Conservation (phyloP, 2,888 invertebrate species). For the Alviniconcha strummeri region DNA sequence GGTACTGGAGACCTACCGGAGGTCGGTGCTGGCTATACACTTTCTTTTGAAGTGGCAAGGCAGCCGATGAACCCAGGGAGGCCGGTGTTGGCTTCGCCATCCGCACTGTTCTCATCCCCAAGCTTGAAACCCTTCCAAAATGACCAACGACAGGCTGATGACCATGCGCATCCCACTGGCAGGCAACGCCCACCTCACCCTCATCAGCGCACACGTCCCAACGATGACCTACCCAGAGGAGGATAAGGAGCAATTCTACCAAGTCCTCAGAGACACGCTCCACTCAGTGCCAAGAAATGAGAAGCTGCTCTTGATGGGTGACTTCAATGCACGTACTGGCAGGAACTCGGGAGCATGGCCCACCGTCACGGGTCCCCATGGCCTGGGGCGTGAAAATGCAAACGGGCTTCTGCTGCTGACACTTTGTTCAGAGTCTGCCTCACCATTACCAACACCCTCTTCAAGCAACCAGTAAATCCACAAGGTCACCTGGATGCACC, state of each 20-base stretch:
- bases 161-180: not conserved
- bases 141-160: not conserved
- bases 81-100: not conserved
- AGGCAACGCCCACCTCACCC: not conserved
- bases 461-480: constrained; percentile 16
- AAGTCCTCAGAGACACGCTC: not conserved
- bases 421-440: not conserved
- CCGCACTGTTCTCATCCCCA: not conserved
- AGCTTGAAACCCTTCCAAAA: constrained; percentile 9
- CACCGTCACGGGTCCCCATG: not conserved
- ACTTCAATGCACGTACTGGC: constrained; percentile 1
- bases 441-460: constrained; percentile 4
- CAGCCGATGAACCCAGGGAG: not conserved
- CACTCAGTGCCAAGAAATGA: not conserved
- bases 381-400: not conserved
- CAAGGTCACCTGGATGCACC: constrained; percentile 7
- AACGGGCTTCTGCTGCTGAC: not conserved
- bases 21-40: not conserved
- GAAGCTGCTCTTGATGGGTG: not conserved
- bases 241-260: constrained; percentile 6
- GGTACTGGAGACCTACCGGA: not conserved
- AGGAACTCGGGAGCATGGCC: not conserved
- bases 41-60: not conserved
- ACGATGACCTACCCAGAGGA: constrained; percentile 7
- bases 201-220: constrained; percentile 1